Evolutionary conservation across 2,888 invertebrate species (phyloP).

Genomic region (Nemoura dubitans): DNA sequence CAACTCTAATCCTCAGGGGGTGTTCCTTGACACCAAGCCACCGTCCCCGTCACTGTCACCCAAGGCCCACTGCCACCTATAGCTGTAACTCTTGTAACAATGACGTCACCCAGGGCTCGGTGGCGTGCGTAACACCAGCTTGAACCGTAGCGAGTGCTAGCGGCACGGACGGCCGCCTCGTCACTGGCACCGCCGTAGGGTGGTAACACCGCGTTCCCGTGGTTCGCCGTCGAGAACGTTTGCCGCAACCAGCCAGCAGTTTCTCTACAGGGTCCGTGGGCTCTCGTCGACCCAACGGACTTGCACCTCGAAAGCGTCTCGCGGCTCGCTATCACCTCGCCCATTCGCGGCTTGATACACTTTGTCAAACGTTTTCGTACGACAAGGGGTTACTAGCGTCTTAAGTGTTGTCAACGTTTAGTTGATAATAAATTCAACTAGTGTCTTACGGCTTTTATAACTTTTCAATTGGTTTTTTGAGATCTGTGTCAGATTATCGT

Average conservation of each 20-base stretch:
- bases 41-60: no score
- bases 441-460: slow-evolving; percentile 23
- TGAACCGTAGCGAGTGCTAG: neutral
- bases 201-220: slow-evolving; percentile 13
- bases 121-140: neutral
- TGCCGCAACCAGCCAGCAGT: slow-evolving; percentile 5
- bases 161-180: no score
- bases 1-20: no score
- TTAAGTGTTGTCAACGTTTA: neutral
- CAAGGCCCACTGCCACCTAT: no score
- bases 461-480: slow-evolving; percentile 29
- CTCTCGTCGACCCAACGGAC: neutral
- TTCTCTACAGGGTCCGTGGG: slow-evolving; percentile 28
- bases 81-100: slow-evolving; percentile 21
- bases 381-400: neutral
- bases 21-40: no score
- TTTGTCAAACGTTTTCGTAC: neutral
- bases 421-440: slow-evolving; percentile 23
- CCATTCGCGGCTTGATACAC: neutral
- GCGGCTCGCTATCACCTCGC: neutral
- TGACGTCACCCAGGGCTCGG: slow-evolving; percentile 16
- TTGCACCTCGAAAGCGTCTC: neutral
- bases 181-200: slow-evolving; percentile 32
- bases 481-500: slow-evolving; percentile 34
- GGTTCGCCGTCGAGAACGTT: neutral